Evolutionary conservation across 2,113 vertebrate species (phyloP).

Genomic region (Calidris pugnax): DNA sequence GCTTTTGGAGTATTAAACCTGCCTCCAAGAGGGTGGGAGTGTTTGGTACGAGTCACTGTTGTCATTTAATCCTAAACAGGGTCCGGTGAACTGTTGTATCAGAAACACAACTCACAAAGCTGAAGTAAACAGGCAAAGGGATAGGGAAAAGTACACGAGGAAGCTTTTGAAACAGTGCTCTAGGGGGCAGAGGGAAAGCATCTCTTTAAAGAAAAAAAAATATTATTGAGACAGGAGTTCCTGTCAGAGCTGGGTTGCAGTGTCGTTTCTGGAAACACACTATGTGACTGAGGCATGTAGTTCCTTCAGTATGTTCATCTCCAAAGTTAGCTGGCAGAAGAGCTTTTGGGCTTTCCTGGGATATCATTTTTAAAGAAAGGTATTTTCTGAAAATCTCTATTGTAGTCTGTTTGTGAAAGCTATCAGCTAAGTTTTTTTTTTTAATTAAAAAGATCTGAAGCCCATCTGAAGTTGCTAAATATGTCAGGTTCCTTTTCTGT

Average conservation of each 20-base stretch:
- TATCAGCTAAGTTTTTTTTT: neutral
- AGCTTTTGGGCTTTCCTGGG: neutral
- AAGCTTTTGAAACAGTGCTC: neutral
- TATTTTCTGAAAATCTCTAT: neutral
- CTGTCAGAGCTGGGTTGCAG: neutral
- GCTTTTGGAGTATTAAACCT: neutral
- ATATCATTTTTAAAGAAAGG: neutral
- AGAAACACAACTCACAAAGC: neutral
- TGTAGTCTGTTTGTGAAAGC: neutral
- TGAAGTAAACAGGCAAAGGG: neutral
- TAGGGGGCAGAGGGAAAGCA: too few relatives aligned
- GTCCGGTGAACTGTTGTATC: fast-evolving
- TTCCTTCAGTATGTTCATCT: neutral
- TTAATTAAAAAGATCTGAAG: neutral
- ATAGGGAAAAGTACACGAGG: fast-evolving
- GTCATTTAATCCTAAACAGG: too few relatives aligned
- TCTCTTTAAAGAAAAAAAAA: neutral
- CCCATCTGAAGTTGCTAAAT: neutral
- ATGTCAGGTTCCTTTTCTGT: neutral
- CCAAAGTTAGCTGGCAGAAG: neutral
- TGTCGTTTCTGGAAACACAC: neutral
- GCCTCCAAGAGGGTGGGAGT: fast-evolving
- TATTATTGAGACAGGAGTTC: neutral
- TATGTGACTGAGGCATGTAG: fast-evolving
- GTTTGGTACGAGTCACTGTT: fast-evolving